A percentile compares a stretch with the other conserved stretches of the same genome.
These are phyloP conservation scores for Thermophis baileyi DNA, from an alignment of 2,113 vertebrate species.

Conservation along the genomic window DNA sequence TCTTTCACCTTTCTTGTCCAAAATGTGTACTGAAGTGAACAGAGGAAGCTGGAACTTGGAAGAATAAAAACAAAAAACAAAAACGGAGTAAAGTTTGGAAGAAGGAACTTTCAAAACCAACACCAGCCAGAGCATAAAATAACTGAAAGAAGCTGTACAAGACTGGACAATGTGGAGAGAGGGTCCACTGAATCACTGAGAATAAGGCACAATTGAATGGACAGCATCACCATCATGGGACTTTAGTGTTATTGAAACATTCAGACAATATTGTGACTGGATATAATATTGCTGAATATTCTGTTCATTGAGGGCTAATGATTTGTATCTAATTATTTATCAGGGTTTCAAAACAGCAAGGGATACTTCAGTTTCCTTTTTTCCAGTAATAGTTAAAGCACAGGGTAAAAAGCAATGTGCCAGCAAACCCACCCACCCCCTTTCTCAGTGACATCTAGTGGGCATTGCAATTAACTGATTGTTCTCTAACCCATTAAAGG, in stretches of 20 bases:
- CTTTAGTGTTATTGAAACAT: not conserved
- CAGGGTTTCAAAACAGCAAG: not conserved
- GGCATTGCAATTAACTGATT: conserved; percentile 26
- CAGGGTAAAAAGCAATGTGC: not conserved
- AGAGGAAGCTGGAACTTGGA: not conserved
- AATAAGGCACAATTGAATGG: not conserved
- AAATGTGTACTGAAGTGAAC: not conserved
- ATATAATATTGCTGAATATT: not conserved
- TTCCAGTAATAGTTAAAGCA: conserved; percentile 6
- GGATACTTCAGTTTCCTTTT: not conserved
- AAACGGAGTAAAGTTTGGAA: not conserved
- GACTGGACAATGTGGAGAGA: not conserved
- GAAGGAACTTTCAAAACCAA: not conserved
- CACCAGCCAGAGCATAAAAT: not conserved
- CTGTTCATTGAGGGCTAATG: not conserved
- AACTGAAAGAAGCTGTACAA: not conserved
- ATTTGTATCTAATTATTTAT: not conserved
- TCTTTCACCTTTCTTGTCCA: not conserved
- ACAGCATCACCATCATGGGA: accelerated
- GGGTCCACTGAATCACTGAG: not conserved
- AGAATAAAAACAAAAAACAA: not conserved
- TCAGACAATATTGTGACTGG: not conserved
- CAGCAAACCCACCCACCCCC: not conserved
- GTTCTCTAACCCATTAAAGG: not conserved
- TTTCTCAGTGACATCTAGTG: conserved; percentile 60